These are phyloP conservation scores for Danionella dracula DNA, from an alignment of 2,797 vertebrate genomes.

Conservation along the genomic window DNA sequence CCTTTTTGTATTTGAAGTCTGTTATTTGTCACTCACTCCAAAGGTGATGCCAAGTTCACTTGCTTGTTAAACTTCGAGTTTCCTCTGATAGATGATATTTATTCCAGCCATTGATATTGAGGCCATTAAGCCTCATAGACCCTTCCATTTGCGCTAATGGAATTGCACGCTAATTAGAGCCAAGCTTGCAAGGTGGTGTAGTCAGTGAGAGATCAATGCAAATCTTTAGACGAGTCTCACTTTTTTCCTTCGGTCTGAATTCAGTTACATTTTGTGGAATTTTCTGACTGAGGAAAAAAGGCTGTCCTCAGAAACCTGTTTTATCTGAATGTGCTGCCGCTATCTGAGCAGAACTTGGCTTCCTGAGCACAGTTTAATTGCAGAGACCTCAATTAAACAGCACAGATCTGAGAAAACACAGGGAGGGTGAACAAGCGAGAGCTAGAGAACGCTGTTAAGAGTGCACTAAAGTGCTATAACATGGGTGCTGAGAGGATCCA, in stretches of 20 bases:
- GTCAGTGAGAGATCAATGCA: not conserved
- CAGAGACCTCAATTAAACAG: conserved; percentile 43
- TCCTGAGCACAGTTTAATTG: conserved; percentile 41
- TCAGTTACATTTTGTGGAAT: conserved; percentile 29
- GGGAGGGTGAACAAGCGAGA: not conserved
- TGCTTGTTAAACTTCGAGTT: not conserved
- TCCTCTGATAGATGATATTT: not conserved
- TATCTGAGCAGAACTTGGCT: conserved; percentile 21
- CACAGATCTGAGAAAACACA: conserved; percentile 18
- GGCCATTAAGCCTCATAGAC: conserved; percentile 6
- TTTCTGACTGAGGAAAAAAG: conserved; percentile 21
- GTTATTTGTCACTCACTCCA: not conserved
- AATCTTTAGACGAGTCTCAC: not conserved
- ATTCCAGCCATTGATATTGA: conserved; percentile 4
- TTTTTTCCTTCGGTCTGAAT: not conserved
- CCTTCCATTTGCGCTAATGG: conserved; percentile 21
- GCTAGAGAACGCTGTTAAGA: not conserved
- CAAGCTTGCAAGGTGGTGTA: not conserved
- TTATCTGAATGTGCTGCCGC: conserved; percentile 17
- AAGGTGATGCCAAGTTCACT: not conserved
- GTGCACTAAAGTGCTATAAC: conserved; percentile 4
- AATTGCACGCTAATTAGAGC: conserved; percentile 1
- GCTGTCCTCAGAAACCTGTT: conserved; percentile 22
- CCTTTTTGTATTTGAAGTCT: not conserved
- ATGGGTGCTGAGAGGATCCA: conserved; percentile 4